A percentile compares a stretch with the other conserved stretches of the same genome.
phyloP scores from a whole-genome alignment of 2,113 vertebrate genomes.

The Macrotis lagotis region DNA sequence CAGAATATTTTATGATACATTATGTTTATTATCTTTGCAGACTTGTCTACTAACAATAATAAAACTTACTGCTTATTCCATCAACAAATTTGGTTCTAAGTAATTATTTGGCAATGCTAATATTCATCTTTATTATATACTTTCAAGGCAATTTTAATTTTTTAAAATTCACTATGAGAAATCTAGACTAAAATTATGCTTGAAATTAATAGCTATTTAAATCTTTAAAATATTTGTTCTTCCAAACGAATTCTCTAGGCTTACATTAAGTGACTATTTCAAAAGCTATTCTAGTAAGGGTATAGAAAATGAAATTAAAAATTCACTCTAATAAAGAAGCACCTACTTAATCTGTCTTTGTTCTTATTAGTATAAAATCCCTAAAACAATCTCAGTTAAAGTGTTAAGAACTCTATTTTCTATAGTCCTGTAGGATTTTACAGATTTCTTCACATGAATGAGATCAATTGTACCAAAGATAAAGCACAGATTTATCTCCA shows the following conservation, averaged over 20 bases:
- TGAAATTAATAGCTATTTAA: not conserved
- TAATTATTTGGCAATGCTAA: not conserved
- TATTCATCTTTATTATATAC: not conserved
- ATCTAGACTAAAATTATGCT: not conserved
- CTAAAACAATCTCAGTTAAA: conserved; percentile 12
- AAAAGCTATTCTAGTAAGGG: conserved; percentile 29
- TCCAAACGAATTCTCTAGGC: conserved; percentile 33
- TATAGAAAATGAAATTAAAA: conserved; percentile 32
- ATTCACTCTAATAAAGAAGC: conserved; percentile 32
- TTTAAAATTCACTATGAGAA: not conserved
- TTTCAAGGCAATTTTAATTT: not conserved
- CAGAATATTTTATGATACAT: too few relatives aligned
- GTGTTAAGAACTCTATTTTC: conserved; percentile 6
- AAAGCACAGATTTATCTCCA: too few relatives aligned
- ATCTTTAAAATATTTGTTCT: conserved; percentile 11
- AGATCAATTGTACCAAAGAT: conserved; percentile 68
- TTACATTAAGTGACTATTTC: conserved; percentile 4
- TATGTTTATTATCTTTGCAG: not conserved
- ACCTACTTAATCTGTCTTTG: conserved; percentile 55
- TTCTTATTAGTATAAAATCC: conserved; percentile 33
- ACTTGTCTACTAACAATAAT: not conserved
- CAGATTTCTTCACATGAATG: conserved; percentile 71
- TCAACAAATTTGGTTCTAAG: not conserved
- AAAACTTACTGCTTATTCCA: not conserved
- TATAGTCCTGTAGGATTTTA: conserved; percentile 74